Base-by-base conservation (phyloP, 2,797 vertebrate genomes). In the Helicolenus hilgendorfi region DNA sequence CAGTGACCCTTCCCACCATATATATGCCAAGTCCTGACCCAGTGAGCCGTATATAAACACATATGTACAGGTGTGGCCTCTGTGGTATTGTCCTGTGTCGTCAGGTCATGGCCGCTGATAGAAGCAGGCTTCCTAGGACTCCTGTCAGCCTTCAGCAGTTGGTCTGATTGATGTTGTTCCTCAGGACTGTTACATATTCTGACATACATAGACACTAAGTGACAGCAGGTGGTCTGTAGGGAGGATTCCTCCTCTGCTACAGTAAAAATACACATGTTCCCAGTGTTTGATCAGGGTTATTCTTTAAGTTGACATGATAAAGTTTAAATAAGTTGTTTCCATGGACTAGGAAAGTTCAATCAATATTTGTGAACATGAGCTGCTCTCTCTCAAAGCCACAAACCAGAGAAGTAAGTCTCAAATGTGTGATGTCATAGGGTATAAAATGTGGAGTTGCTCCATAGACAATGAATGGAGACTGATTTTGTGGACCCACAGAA, bases 141-240 rank as follows among this genome's bases (percentile, higher is more conserved):
- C 77, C 83, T 91, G 91, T 83, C 93, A 87, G 84, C 88, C 91
- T 94, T 96, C 93, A 87, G 94, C 95, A 96, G 97, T 94, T 81
- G 92, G 86, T 96, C 96, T 97, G 97, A 97, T 96, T 96, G 96
- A 97, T 96, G 96, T 96, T 96, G 94, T 79, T 87, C 81, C 72
- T 77, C 35, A 78, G 96, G 96, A 96, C 96, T 96, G 97, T 97
- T 95, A 93, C 95, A 96, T 97, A 94, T 96, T 92, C 87, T 94
- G 88, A 95, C 87, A 90, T 73, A 53, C 91, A 86, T 56, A 83
- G 56, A 62, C 83, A 64, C 69, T 33, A 26, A 64, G 45, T 73
- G 79, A 74, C 74, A 64, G 64, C 64, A 41, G n/a, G 31, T 82
- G 53, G 27, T 59, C 73, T 75, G 63, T 76, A 38, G 18, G 7